These are phyloP conservation scores for Nycticorax nycticorax DNA, from an alignment of 2,113 vertebrate species.

Conservation along the genomic window DNA sequence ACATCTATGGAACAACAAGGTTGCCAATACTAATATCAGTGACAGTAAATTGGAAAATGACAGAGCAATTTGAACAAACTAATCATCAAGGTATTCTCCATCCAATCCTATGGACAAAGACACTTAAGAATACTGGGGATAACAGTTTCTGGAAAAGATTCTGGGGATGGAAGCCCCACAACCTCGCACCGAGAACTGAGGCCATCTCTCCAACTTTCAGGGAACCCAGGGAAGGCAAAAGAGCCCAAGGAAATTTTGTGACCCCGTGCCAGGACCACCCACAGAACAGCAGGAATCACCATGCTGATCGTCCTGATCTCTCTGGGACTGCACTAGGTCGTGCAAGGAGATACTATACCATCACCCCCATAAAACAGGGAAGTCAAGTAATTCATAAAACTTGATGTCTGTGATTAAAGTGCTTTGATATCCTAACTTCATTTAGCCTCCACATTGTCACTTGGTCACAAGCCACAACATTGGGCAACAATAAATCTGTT, in stretches of 20 bases:
- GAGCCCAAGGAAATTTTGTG: not conserved
- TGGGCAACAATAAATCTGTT: not conserved
- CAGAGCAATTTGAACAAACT: not conserved
- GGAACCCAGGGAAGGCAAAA: not conserved
- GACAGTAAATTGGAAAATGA: not conserved
- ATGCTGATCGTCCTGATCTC: fast-evolving
- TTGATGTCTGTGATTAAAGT: not conserved
- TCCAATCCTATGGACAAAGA: not conserved
- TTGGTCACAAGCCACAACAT: not conserved
- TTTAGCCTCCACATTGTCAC: not conserved
- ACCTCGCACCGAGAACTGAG: not conserved
- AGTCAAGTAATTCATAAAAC: not conserved
- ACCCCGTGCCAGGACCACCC: not conserved
- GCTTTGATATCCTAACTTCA: not conserved
- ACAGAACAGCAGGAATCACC: not conserved
- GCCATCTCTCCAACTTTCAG: not conserved
- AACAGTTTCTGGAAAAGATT: not conserved
- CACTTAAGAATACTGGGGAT: not conserved
- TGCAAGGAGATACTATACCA: not conserved
- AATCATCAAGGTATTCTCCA: not conserved
- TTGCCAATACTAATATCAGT: not conserved
- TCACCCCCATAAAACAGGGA: not conserved
- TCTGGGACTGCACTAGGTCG: not conserved
- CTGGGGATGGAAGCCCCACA: not conserved
- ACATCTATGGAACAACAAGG: not conserved